Base-by-base conservation (phyloP, 2,797 vertebrate genomes). In the Megaceryle alcyon region DNA sequence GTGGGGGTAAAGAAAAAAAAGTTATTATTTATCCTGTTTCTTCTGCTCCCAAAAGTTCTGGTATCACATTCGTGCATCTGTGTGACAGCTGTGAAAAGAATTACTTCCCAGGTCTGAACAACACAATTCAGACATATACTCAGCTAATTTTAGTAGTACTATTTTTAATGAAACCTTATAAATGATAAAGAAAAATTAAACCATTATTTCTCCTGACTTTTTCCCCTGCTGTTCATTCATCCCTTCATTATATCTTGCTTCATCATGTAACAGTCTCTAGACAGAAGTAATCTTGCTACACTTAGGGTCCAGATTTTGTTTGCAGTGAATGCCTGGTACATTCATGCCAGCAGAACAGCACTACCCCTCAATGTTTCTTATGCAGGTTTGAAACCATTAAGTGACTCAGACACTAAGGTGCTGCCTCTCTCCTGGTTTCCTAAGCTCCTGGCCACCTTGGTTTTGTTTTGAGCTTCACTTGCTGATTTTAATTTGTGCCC, bases 401-500 rank as follows among this genome's bases (percentile, higher is more conserved):
- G 21, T 26, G 33, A 57, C 31, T 64, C 15, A 5, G 12, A 6
- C 44, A 72, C 13, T 0, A 0, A 88, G 13, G 4, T 37, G 6
- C 37, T 77, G 31, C 10, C 33, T 65, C 21, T 48, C 29, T 54
- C 25, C 10, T 26, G 25, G 39, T 63, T 48, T 64, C 54, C 37
- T 61, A 57, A 80, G 28, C 10, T 89, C 41, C 64, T 41, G 21
- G 23, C 16, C 37, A 57, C 46, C 41, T 44, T 48, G 46, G 26
- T 22, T 94, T 81, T 66, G 11, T 16, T 53, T 80, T 90, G n/a
- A 92, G 28, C 39, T 63, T 84, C n/a, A 43, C 72, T 72, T 82
- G 64, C 26, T 44, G 1, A 28, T 66, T 84, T 84, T 73, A 66
- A 77, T 77, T 83, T 68, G n/a, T 33, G 33, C 35, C 15, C 35